These are phyloP conservation scores for Danio choprae DNA, from an alignment of 2,797 vertebrate species.

Conservation along the genomic window DNA sequence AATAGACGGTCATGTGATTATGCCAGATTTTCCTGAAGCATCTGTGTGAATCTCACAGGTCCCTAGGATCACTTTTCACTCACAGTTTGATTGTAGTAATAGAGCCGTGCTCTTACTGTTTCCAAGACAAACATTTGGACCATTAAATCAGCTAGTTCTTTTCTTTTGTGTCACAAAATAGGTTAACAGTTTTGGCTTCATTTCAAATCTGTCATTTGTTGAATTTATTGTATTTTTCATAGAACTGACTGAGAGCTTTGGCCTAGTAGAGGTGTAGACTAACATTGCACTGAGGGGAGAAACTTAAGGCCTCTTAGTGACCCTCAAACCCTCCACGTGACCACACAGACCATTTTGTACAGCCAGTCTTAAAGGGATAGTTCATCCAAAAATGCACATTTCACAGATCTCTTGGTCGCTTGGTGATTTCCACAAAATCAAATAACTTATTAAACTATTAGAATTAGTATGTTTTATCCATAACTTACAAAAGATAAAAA, in stretches of 20 bases:
- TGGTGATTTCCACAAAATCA: too few relatives aligned
- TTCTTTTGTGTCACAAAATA: neutral
- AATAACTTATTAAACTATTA: too few relatives aligned
- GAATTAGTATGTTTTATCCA: too few relatives aligned
- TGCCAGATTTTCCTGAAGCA: neutral
- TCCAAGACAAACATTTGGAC: neutral
- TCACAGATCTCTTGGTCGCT: too few relatives aligned
- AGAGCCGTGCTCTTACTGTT: neutral
- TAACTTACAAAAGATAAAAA: too few relatives aligned
- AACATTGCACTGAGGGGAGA: slow-evolving; percentile 47
- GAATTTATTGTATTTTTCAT: slow-evolving; percentile 31
- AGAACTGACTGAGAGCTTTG: slow-evolving; percentile 20
- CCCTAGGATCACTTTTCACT: neutral
- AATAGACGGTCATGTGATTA: too few relatives aligned
- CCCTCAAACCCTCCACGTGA: neutral
- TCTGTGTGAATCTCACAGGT: neutral
- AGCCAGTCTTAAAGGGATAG: neutral
- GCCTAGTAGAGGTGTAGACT: slow-evolving; percentile 8
- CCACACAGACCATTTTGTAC: neutral
- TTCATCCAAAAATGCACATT: too few relatives aligned
- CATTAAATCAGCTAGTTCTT: neutral
- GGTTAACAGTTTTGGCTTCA: neutral
- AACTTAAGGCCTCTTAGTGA: slow-evolving; percentile 39
- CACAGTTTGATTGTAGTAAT: neutral
- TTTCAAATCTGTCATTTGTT: slow-evolving; percentile 4